phyloP scores from a whole-genome alignment of 1,140 invertebrate genomes.

The Eumaeus atala region DNA sequence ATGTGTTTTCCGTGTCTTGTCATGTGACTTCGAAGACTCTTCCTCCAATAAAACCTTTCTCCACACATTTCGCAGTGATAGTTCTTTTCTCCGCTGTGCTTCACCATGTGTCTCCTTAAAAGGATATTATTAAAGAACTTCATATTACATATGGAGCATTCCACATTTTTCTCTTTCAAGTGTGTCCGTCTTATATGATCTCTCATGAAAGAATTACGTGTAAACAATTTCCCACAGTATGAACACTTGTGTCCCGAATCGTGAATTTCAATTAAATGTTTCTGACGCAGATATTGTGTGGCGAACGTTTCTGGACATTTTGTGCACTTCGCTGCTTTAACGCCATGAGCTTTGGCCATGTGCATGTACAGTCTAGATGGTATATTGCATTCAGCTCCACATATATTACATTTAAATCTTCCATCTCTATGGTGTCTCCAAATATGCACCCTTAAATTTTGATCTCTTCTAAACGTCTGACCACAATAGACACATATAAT shows the following conservation, averaged over 20 bases:
- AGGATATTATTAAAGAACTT: conserved; percentile 65
- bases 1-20: conserved; percentile 45
- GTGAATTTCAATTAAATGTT: conserved; percentile 57
- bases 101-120: conserved; percentile 83
- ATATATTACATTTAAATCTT: conserved; percentile 54
- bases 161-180: conserved; percentile 64
- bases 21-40: conserved; percentile 52
- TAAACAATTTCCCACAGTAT: conserved; percentile 58
- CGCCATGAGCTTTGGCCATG: conserved; percentile 55
- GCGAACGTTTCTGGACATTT: conserved; percentile 53
- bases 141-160: conserved; percentile 65
- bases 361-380: conserved; percentile 60
- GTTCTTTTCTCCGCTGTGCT: conserved; percentile 73
- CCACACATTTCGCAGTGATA: conserved; percentile 65
- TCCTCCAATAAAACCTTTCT: conserved; percentile 64
- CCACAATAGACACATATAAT: conserved; percentile 64
- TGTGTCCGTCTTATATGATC: conserved; percentile 59
- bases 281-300: conserved; percentile 55
- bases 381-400: conserved; percentile 52
- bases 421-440: conserved; percentile 59
- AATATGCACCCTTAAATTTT: conserved; percentile 58
- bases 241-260: conserved; percentile 54
- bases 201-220: conserved; percentile 53
- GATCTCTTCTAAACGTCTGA: conserved; percentile 52
- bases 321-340: conserved; percentile 56